Evolutionary conservation across 2,888 invertebrate genomes (phyloP), one percentile per base, ranked within the genome.

Genomic region (Oxyteleia sp.): DNA sequence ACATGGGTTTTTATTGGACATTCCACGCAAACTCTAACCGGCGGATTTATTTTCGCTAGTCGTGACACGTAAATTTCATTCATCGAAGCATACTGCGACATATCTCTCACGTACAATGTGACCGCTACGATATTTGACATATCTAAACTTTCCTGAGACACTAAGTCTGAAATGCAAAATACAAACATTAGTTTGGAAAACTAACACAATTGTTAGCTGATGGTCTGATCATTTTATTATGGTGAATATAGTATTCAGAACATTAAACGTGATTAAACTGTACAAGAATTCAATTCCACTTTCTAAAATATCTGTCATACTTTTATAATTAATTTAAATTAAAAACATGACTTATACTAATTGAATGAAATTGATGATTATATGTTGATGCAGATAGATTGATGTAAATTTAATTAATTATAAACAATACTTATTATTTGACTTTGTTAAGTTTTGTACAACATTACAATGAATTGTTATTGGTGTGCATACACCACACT

Each of bases 21-120:
- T 91, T 98, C 96, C 16, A 98, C 96, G 90, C 98, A 98, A 0
- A 97, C 97, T 63, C 98, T 94, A 0, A 97, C 96, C 7, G 98
- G 98, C 35, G 98, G 98, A 93, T 97, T 97, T 43, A 95, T 94
- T 93, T 96, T 96, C 87, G 94, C 94, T 90, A 98, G 96, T 84
- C 95, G 95, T 64, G 95, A 95, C 64, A 95, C 95, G 91, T 99
- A 99, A 15, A 96, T 95, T 83, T 95, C 94, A 93, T 98, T 99
- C 84, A 98, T 94, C 7, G 94, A 94, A 0, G 95, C 94, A 93
- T 98, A 99, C 86, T 97, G 95, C 0, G 94, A 94, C 96, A 99
- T 98, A 88, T 97, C 96, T 49, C 96, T 95, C 89, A 99, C 96
- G 92, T 97, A 98, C 89, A 98, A 95, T 85, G 96, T 97, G 59